Evolutionary conservation across 2,797 vertebrate genomes (phyloP), one percentile per base, ranked within the genome.

Genomic region (Sebastolobus alascanus): DNA sequence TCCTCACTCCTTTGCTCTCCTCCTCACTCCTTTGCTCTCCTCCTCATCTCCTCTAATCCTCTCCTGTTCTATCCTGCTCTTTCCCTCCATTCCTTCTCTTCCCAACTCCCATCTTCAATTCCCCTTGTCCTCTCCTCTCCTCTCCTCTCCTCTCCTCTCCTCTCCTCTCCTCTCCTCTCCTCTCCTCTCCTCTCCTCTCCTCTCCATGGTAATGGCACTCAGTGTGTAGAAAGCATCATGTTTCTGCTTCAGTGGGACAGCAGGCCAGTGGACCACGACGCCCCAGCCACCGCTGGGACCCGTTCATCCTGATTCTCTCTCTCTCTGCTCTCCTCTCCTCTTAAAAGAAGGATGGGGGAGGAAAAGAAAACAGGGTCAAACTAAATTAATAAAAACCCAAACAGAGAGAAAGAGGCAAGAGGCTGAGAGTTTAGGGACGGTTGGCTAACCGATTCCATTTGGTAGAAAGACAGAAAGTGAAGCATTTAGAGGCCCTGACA

Each of bases 351-450:
- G 33, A 27, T 37, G 12, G 12, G 46, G 22, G 2, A 58, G 9
- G 43, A 7, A 55, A 83, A 56, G 43, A 84, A 89, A 90, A 90
- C 70, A 80, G 70, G 79, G 80, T 70, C 68, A 73, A 78, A 27
- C 72, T 89, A 83, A 89, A 91, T 89, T 43, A 90, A 85, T 92
- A 84, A 92, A 84, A 55, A 84, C 14, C 31, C 18, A 82, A 68
- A 79, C 50, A 58, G 64, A 80, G 68, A 77, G 68, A 75, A 59
- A 55, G 35, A 68, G 52, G 27, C 14, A 27, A 75, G 65, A 73
- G 75, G 65, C 18, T 22, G 66, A 56, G 72, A 55, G 65, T 90
- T 87, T 73, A 70, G 73, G 22, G 40, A 83, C 31, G 59, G 75
- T 56, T 18, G 64, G 54, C 50, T 78, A 75, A 85, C 78, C 59